phyloP scores from a whole-genome alignment of 1,140 invertebrate species.

The Hylyphantes graminicola region DNA sequence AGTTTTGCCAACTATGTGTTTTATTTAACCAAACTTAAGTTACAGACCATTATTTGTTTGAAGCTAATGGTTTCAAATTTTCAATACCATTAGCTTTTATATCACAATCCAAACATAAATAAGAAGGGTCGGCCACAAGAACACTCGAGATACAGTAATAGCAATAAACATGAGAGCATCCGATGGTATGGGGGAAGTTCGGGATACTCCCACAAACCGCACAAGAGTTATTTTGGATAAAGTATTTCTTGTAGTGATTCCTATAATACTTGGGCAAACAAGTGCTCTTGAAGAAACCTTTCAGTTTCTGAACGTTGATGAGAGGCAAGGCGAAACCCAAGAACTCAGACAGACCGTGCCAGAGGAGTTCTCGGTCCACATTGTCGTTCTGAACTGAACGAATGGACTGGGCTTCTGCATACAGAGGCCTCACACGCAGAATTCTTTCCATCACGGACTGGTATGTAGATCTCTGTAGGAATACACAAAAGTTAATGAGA shows the following conservation, averaged over 20 bases:
- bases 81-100: conserved; percentile 41
- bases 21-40: too few relatives aligned
- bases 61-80: conserved; percentile 24
- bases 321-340: conserved; percentile 35
- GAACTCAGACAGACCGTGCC: conserved; percentile 40
- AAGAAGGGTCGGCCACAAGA: conserved; percentile 32
- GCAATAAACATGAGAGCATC: conserved; percentile 42
- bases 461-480: conserved; percentile 26
- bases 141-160: conserved; percentile 48
- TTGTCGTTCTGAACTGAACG: conserved; percentile 12
- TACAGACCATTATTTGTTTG: not conserved
- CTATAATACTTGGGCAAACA: conserved; percentile 15
- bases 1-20: too few relatives aligned
- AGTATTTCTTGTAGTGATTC: conserved; percentile 10
- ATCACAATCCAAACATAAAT: conserved; percentile 41
- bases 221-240: conserved; percentile 18
- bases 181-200: conserved; percentile 39
- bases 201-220: conserved; percentile 26
- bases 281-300: conserved; percentile 21
- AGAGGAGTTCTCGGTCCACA: conserved; percentile 23
- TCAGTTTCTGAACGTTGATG: conserved; percentile 28
- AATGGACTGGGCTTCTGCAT: conserved; percentile 20
- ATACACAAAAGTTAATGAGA: conserved; percentile 40
- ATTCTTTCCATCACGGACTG: conserved; percentile 12
- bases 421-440: conserved; percentile 27